Base-by-base conservation (phyloP, 92 coral and sea anemone genomes). In the Porites rus region DNA sequence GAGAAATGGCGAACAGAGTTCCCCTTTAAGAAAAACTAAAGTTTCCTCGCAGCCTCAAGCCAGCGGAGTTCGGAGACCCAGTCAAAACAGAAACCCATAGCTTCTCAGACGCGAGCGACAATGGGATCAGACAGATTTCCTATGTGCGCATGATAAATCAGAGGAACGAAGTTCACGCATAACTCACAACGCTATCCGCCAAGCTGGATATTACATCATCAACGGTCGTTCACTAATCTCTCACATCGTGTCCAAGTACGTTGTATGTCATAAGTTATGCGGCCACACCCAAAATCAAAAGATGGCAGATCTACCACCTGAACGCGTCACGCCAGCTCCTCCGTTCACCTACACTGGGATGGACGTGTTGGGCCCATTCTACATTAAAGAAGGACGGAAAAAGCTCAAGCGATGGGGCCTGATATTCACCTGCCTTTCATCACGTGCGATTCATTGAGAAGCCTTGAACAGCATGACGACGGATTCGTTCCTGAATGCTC, bases 21-120 rank as follows among this genome's bases (percentile, higher is more conserved):
- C 24, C 61, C 13, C 61, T 56, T 8, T 13, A 1, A 8, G 10
- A 56, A 2, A 56, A 8, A 13, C 61, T 56, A 8, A 56, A 8
- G 61, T 56, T 56, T 56, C 61, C 61, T 13, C 61, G 13, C 24
- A 22, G 24, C 24, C 24, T 22, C 24, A 22, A 22, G 24, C 24
- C 24, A 22, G 24, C 24, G 24, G 61, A 13, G 18, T 50, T 74
- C 8, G 61, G 74, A 13, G 43, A 64, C 79, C 75, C 75, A 17
- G 24, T 65, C 11, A 20, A n/a, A 17, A 22, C 60, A 6, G 78
- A 50, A 38, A 80, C 67, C 75, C 75, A 67, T 28, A 80, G 79
- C 51, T 80, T 80, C 62, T 67, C 85, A 66, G 79, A 80, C 53
- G 85, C 85, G 17, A 80, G 85, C 22, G 76, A 80, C 65, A 63